These are phyloP conservation scores for Mesembrinibis cayennensis DNA, from an alignment of 2,113 vertebrate species.

Conservation along the genomic window DNA sequence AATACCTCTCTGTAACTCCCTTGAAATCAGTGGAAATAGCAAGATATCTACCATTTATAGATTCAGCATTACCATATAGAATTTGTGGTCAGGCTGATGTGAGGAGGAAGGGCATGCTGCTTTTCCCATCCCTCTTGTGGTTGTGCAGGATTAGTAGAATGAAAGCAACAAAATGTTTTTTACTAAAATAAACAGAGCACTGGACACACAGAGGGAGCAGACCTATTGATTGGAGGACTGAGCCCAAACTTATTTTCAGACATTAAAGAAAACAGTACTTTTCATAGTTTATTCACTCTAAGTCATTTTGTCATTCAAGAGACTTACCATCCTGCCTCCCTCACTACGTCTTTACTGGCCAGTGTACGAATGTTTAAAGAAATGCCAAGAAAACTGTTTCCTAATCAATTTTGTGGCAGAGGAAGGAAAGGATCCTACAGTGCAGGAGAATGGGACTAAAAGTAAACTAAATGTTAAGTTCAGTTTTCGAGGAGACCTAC, in stretches of 20 bases:
- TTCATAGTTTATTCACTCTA: not conserved
- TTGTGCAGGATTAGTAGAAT: not conserved
- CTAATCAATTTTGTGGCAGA: not conserved
- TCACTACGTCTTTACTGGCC: not conserved
- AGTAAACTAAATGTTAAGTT: not conserved
- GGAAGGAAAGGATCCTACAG: not conserved
- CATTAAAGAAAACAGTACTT: not conserved
- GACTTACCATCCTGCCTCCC: not conserved
- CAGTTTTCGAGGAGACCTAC: not conserved
- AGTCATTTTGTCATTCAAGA: not conserved
- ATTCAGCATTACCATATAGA: not conserved
- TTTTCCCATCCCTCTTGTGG: not conserved
- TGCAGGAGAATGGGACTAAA: not conserved
- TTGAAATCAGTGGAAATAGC: not conserved
- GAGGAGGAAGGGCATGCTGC: not conserved
- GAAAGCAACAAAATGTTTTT: not conserved
- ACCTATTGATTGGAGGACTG: not conserved
- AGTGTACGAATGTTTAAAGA: not conserved
- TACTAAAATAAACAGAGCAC: not conserved
- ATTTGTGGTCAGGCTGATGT: not conserved
- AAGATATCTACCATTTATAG: not conserved
- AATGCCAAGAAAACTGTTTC: not conserved
- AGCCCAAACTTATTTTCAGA: not conserved
- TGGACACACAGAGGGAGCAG: not conserved
- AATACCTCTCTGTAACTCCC: not conserved